Evolutionary conservation across 2,113 vertebrate genomes (phyloP).

Genomic region (Engystomops pustulosus): DNA sequence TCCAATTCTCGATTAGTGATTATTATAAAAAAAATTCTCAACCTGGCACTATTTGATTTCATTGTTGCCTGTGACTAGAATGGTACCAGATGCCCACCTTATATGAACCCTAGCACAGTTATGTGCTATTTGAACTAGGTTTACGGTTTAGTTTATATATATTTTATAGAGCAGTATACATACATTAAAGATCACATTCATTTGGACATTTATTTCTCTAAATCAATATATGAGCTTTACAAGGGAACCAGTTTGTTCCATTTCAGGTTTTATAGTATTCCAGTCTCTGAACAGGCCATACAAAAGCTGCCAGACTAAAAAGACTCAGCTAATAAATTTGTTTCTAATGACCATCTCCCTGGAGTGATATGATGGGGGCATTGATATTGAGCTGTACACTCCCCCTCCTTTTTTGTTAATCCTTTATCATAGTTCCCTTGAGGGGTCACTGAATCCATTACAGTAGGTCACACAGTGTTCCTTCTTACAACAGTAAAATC

Average conservation of each 20-base stretch:
- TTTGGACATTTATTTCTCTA: neutral
- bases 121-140: neutral
- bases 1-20: neutral
- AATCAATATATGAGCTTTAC: neutral
- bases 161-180: neutral
- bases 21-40: neutral
- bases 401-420: slow-evolving; percentile 36
- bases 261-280: neutral
- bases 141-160: neutral
- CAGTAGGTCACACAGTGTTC: slow-evolving; percentile 31
- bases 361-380: slow-evolving; percentile 3
- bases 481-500: slow-evolving; percentile 16
- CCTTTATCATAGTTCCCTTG: slow-evolving; percentile 34
- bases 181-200: neutral
- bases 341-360: slow-evolving; percentile 44
- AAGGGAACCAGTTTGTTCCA: neutral
- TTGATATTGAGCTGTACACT: slow-evolving; percentile 16
- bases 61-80: neutral
- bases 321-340: slow-evolving; percentile 49
- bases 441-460: slow-evolving; percentile 48
- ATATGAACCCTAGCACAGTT: neutral
- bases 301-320: slow-evolving; percentile 48
- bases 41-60: neutral
- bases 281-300: neutral
- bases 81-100: neutral